Evolutionary conservation across 2,888 invertebrate species (phyloP).

Genomic region (Idaea dimidiata): DNA sequence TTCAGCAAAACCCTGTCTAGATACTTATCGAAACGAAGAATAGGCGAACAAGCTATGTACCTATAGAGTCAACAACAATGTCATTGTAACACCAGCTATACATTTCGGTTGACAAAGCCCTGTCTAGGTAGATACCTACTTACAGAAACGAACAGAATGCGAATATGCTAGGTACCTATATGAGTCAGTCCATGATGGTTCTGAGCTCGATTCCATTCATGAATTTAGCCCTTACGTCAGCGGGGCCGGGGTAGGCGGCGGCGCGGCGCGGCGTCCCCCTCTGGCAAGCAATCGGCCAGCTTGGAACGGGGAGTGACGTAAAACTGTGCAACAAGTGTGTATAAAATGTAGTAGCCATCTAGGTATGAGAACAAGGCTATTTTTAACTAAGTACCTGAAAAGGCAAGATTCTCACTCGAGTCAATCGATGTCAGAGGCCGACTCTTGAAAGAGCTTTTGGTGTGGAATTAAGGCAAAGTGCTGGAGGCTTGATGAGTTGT

Average conservation of each 20-base stretch:
- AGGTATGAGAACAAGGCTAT: constrained; percentile 56
- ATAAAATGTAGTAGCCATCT: constrained; percentile 54
- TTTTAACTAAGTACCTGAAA: constrained; percentile 47
- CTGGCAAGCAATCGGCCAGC: constrained; percentile 37
- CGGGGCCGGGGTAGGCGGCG: constrained; percentile 55
- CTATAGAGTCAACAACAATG: constrained; percentile 38
- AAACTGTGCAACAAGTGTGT: constrained; percentile 76
- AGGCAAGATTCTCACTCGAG: constrained; percentile 9
- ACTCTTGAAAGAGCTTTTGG: neutral
- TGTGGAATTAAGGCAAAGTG: neutral
- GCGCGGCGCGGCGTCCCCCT: constrained; percentile 39
- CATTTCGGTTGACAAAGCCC: neutral
- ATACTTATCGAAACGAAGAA: neutral
- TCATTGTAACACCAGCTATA: neutral
- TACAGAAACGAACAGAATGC: neutral
- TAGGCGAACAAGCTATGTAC: neutral
- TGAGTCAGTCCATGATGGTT: constrained; percentile 43
- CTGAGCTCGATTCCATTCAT: constrained; percentile 71
- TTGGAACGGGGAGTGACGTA: constrained; percentile 68
- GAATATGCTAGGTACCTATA: constrained; percentile 13
- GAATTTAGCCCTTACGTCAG: constrained; percentile 72
- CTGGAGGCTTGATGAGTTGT: too few relatives aligned
- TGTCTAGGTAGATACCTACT: neutral
- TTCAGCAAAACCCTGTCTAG: neutral
- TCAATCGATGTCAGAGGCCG: constrained; percentile 11